Base-by-base conservation (phyloP, 2,888 invertebrate species). In the Heliconius hortense region DNA sequence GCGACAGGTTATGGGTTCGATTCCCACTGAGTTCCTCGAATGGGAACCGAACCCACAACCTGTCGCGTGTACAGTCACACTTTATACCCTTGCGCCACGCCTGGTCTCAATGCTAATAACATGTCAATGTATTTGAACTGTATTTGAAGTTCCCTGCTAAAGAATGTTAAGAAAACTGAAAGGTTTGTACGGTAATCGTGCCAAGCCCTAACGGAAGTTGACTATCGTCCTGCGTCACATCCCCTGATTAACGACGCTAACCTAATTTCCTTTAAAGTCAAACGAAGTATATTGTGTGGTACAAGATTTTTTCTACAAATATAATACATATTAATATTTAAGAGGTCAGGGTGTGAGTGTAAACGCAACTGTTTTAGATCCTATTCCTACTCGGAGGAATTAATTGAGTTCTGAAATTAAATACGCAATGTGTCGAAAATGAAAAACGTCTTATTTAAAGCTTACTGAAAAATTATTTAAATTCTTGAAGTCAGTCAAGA, bases 251-350 rank as follows among this genome's bases (percentile, higher is more conserved):
- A 89, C 88, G 90, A 87, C 83, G 81, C 82, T 84, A 87, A 88
- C 89, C 88, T 89, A 89, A 89, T 89, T 89, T 88, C 88, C 89
- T 88, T 87, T 87, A 88, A 88, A 88, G 82, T 89, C 82, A 79
- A 82, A 84, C 82, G 88, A 89, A 88, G 88, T 89, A 86, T 86
- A 81, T 76, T 79, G 80, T 62, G 21, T 77, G 84, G 82, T 81
- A 15, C 76, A 84, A 84, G 81, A 39, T 24, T 31, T 39, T 70
- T 35, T 39, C n/a, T 24, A 0, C 2, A 18, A 70, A 26, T 15
- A 13, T 24, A 53, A 5, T 21, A 56, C 1, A 53, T 53, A 4
- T 48, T 63, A 31, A 11, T 63, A 53, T 63, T n/a, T 28, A 7
- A n/a, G 53, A 21, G 2, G 5, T 0, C 21, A 21, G 4, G 24